phyloP scores from a whole-genome alignment of 2,113 vertebrate species.

The Strix uralensis region DNA sequence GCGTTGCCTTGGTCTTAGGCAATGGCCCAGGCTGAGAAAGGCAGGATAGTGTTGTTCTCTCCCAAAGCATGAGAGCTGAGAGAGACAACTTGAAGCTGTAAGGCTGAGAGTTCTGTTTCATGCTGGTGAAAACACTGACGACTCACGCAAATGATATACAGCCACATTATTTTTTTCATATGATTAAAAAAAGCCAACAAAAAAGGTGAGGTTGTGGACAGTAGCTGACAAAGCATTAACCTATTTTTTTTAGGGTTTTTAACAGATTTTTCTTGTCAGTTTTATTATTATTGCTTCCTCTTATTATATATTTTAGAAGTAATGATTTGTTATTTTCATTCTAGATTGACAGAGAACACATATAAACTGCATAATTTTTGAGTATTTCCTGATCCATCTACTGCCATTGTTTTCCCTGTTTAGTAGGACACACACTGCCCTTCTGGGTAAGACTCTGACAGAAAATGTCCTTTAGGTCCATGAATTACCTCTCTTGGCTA shows the following conservation, averaged over 20 bases:
- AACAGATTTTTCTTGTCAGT: neutral
- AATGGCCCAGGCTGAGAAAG: neutral
- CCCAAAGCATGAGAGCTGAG: neutral
- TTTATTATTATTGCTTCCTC: neutral
- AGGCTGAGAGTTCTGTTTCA: neutral
- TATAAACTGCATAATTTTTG: neutral
- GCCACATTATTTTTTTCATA: neutral
- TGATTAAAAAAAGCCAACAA: neutral
- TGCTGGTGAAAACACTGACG: neutral
- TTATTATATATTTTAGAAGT: neutral
- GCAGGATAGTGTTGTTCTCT: neutral
- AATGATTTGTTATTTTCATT: neutral
- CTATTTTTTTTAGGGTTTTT: neutral
- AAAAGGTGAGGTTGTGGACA: neutral
- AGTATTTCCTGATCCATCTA: neutral
- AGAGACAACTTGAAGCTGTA: neutral
- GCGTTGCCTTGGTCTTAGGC: neutral
- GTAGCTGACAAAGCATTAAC: neutral
- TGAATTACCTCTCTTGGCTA: neutral
- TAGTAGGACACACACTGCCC: neutral
- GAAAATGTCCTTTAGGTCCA: neutral
- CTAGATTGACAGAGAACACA: neutral
- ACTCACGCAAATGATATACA: neutral
- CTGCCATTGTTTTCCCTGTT: neutral
- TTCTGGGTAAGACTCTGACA: neutral